Percentiles rank a stretch among this genome's conserved stretches.
Evolutionary conservation across 2,797 vertebrate genomes (phyloP).

Genomic region (Sardinella longiceps): DNA sequence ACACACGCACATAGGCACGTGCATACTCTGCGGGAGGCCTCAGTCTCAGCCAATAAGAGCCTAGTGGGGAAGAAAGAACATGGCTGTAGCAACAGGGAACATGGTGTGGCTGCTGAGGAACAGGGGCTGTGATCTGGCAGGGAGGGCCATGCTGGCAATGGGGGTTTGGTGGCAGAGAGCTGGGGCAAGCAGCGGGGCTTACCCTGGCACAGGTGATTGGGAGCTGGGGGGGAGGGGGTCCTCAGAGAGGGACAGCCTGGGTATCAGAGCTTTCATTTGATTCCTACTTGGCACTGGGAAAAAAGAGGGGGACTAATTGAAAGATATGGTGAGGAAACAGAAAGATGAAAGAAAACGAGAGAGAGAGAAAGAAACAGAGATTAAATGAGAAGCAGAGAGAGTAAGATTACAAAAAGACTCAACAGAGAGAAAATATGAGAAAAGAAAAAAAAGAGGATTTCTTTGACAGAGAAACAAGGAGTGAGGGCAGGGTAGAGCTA

Average conservation of each 20-base stretch:
- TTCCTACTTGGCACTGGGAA: not conserved
- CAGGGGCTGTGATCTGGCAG: not conserved
- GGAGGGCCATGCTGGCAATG: not conserved
- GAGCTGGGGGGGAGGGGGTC: not conserved
- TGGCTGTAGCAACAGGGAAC: not conserved
- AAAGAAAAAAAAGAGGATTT: not conserved
- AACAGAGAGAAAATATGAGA: not conserved
- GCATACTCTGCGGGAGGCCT: not conserved
- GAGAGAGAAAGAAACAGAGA: slow-evolving; percentile 44
- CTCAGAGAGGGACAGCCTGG: not conserved
- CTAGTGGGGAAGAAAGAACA: not conserved
- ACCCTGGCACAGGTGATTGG: not conserved
- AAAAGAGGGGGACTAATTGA: not conserved
- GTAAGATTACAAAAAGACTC: not conserved
- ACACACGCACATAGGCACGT: not conserved
- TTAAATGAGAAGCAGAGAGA: not conserved
- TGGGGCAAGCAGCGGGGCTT: not conserved
- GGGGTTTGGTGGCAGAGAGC: not conserved
- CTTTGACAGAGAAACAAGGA: not conserved
- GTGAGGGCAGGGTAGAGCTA: not conserved
- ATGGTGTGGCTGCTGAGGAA: not conserved
- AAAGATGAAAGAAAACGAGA: slow-evolving; percentile 1
- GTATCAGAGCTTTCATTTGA: not conserved
- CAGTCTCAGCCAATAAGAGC: not conserved
- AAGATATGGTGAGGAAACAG: not conserved